Base-by-base conservation (phyloP, 2,797 vertebrate genomes). In the Craterocephalus amniculus region DNA sequence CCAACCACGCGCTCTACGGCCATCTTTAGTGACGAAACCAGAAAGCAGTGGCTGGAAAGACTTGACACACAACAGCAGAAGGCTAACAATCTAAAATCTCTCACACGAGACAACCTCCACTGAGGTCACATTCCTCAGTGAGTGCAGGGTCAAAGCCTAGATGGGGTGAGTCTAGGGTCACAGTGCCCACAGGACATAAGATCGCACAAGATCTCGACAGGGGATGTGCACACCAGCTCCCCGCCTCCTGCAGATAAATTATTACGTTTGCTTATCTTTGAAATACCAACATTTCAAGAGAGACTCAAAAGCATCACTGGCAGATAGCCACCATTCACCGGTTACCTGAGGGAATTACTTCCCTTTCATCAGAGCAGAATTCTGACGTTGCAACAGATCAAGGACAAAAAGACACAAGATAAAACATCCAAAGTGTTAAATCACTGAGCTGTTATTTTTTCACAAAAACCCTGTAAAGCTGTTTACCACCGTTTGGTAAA, bases 91-190 rank as follows among this genome's bases (percentile, higher is more conserved):
- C 81, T 76, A 67, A 80, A 83, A 58, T 82, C 69, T 88, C 78
- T 81, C 14, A 71, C 85, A 85, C 76, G 89, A 83, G 84, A 88
- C 76, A 65, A 86, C 83, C 86, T 90, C 81, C 56, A 35, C 64
- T 20, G 85, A 88, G 92, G 92, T 92, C 92, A 89, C 93, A 94
- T 94, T 95, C 93, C 92, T 88, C 68, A 87, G 83, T 60, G 83
- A 89, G 88, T 68, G 83, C 87, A 90, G 89, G 91, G 92, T 94
- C 93, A 92, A 90, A 89, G 90, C 86, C 90, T 88, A 80, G 87
- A 84, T 80, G 88, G 88, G 93, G 92, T 92, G 87, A 90, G 79
- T 78, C 87, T 77, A 82, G 92, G 92, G 92, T 93, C 93, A 92
- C 65, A 29, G 76, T 71, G 88, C 86, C 89, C 77, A 90, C 72